Conservation (phyloP, 2,113 vertebrate species). For the Dipodomys merriami region DNA sequence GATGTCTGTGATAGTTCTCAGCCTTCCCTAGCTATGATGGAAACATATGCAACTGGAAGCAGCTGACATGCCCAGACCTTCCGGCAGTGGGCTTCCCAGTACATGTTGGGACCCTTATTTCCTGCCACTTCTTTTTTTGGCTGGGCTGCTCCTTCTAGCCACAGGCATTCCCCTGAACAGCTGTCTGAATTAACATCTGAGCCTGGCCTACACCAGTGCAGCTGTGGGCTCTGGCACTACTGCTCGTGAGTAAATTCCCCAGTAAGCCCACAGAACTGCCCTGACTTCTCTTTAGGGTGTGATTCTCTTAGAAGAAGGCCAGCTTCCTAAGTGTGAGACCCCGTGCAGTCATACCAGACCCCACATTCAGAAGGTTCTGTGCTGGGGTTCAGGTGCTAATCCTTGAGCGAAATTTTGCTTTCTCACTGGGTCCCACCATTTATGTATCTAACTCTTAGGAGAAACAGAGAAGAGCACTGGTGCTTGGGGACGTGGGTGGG, state of each 20-base stretch:
- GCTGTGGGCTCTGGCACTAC: constrained; percentile 50
- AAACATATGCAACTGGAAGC: constrained; percentile 28
- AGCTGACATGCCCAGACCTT: constrained; percentile 5
- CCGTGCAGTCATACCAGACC: background rate
- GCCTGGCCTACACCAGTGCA: background rate
- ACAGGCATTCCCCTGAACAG: constrained; percentile 32
- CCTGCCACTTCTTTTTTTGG: constrained; percentile 31
- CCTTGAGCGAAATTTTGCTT: background rate
- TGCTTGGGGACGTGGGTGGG: background rate
- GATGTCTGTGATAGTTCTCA: background rate
- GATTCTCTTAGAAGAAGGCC: constrained; percentile 26
- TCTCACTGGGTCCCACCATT: background rate
- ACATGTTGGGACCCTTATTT: constrained; percentile 36
- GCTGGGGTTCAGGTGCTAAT: background rate
- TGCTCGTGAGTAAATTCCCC: constrained; percentile 26
- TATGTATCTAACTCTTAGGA: background rate
- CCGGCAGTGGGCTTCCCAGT: constrained; percentile 19
- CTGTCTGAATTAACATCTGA: constrained; percentile 60
- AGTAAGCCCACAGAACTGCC: constrained; percentile 24
- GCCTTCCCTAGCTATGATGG: constrained; percentile 10
- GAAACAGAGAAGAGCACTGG: background rate
- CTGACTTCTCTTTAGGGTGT: constrained; percentile 54
- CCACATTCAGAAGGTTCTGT: background rate
- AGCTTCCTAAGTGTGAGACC: background rate
- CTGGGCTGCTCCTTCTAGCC: constrained; percentile 16